Evolutionary conservation across 2,113 vertebrate genomes (phyloP).

Genomic region (Muntiacus reevesi): DNA sequence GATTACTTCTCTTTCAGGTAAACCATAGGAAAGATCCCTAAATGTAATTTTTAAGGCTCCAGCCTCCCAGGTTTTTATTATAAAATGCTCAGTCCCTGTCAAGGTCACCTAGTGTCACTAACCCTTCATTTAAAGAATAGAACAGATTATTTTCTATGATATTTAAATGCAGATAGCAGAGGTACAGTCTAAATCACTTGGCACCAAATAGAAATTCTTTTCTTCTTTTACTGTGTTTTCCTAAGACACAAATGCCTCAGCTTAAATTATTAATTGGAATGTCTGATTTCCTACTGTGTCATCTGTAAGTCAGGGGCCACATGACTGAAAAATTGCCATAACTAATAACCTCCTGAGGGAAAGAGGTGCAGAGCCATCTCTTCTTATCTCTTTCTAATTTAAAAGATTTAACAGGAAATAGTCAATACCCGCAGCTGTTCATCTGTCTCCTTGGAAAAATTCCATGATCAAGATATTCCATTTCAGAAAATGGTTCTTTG

Average conservation of each 20-base stretch:
- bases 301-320: conserved; percentile 2
- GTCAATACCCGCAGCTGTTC: not conserved
- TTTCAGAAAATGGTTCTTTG: not conserved
- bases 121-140: not conserved
- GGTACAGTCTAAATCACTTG: not conserved
- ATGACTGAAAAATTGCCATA: not conserved
- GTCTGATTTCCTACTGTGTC: not conserved
- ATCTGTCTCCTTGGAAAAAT: not conserved
- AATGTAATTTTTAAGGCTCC: not conserved
- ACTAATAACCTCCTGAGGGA: not conserved
- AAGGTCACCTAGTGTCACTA: not conserved
- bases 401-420: conserved; percentile 4
- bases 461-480: not conserved
- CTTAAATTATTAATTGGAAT: conserved; percentile 51
- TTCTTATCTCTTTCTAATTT: not conserved
- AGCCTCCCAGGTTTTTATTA: not conserved
- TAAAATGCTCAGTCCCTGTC: not conserved
- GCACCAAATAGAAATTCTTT: not conserved
- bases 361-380: not conserved
- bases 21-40: not conserved
- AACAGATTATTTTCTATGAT: not conserved
- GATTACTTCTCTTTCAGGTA: not conserved
- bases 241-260: not conserved
- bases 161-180: not conserved
- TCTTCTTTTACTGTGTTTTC: not conserved